A percentile compares a stretch with the other conserved stretches of the same genome.
Conservation (phyloP, 2,113 vertebrate species). For the Brachypteracias leptosomus region DNA sequence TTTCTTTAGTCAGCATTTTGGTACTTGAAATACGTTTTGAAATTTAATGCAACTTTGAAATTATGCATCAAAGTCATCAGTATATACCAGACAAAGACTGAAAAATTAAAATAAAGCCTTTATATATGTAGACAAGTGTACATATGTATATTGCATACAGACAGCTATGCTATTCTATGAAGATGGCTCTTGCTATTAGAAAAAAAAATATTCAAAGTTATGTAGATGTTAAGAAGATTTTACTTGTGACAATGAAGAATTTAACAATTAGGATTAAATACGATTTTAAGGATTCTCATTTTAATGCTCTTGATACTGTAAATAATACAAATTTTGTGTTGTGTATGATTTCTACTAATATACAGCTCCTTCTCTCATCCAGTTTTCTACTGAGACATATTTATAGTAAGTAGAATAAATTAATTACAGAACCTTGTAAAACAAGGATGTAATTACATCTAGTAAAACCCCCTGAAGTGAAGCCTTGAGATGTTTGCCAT, state of each 20-base stretch:
- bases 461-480: constrained; percentile 40
- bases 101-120: not conserved
- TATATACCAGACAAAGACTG: not conserved
- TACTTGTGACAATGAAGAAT: not conserved
- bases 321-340: not conserved
- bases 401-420: constrained; percentile 54
- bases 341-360: constrained; percentile 35
- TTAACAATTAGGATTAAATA: not conserved
- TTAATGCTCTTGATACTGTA: not conserved
- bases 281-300: not conserved
- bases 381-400: constrained; percentile 55
- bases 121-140: not conserved
- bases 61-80: not conserved
- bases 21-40: not conserved
- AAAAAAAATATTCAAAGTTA: not conserved
- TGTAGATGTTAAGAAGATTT: not conserved
- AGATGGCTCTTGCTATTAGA: not conserved
- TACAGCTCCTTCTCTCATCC: constrained; percentile 24
- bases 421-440: constrained; percentile 50
- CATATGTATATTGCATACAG: not conserved
- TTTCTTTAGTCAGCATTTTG: not conserved
- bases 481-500: constrained; percentile 35
- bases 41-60: not conserved
- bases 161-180: not conserved
- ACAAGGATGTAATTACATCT: constrained; percentile 45